Base-by-base conservation (phyloP, 2,888 invertebrate species). In the Pseudolycoriella hygida region DNA sequence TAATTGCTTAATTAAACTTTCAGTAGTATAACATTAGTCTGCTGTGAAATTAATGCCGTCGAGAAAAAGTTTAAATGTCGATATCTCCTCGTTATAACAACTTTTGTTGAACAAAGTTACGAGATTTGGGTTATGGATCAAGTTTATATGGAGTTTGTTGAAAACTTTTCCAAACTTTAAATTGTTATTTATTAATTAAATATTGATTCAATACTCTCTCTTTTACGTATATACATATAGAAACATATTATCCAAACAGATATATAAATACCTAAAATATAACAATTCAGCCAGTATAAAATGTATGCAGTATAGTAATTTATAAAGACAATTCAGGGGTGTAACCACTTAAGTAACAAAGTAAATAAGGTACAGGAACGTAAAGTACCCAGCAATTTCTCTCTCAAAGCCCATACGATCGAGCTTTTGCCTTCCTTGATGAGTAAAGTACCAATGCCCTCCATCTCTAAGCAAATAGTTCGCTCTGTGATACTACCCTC, bases 1-100 rank as follows among this genome's bases (percentile, higher is more conserved):
- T 48, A 48, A 48, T 48, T 46, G 48, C 48, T 48, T 48, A 48
- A 48, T 48, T 48, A 48, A 48, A 48, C 46, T 48, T 48, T 46
- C 39, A 46, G 48, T 48, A 46, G 46, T 48, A 46, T 46, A 46
- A 48, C 43, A 46, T 46, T 44, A 44, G 46, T 42, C 42, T 44
- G 48, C 44, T 46, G 44, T 39, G 42, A 48, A 46, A 48, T 48
- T 44, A 40, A 46, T 48, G 44, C 46, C 19, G 18, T 14, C 19
- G 10, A 32, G 20, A 37, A 43, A 43, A 43, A 43, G 43, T 43
- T 43, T 43, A 43, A 43, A 43, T 37, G 43, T 43, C 43, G 38
- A 43, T 43, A 43, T 43, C 18, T 37, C 25, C n/a, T 43, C 17
- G 19, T 37, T 37, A 19, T 43, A 38, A 39, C 25, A 39, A 47